A percentile compares a stretch with the other conserved stretches of the same genome.
Conservation (phyloP, 2,797 vertebrate species). For the Falco rusticolus region DNA sequence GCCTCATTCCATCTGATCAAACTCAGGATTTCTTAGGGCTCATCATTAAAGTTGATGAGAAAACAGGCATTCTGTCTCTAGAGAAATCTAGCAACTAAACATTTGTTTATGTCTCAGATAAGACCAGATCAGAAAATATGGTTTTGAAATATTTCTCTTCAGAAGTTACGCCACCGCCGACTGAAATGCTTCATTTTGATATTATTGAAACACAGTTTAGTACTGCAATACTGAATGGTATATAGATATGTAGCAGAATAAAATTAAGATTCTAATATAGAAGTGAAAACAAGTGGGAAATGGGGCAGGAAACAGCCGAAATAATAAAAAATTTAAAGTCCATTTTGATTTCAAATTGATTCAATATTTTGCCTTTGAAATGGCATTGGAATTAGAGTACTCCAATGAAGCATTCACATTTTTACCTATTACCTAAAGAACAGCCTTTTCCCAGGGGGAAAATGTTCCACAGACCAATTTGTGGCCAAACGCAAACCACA, state of each 20-base stretch:
- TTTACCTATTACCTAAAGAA: conserved; percentile 56
- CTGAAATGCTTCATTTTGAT: conserved; percentile 24
- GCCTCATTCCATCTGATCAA: conserved; percentile 31
- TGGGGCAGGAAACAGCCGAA: conserved; percentile 18
- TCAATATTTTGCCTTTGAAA: conserved; percentile 66
- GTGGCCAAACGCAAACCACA: neutral
- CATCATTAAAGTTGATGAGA: conserved; percentile 49
- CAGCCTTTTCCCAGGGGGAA: neutral
- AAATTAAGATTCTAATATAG: conserved; percentile 58
- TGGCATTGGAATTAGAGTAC: conserved; percentile 38
- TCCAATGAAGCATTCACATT: conserved; percentile 44
- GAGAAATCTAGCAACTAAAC: conserved; percentile 37
- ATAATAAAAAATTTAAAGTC: conserved; percentile 64
- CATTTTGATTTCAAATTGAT: conserved; percentile 59
- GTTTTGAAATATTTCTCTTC: neutral
- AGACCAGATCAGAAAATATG: neutral
- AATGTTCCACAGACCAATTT: conserved; percentile 32
- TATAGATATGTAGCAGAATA: neutral
- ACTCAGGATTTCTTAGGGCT: conserved; percentile 4
- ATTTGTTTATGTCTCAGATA: neutral
- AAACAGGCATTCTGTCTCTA: conserved; percentile 20
- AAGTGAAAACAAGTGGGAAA: conserved; percentile 62
- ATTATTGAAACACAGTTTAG: neutral
- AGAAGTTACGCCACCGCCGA: neutral
- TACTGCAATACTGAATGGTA: neutral